phyloP scores from a whole-genome alignment of 2,797 vertebrate species.

The Xenopus petersii region DNA sequence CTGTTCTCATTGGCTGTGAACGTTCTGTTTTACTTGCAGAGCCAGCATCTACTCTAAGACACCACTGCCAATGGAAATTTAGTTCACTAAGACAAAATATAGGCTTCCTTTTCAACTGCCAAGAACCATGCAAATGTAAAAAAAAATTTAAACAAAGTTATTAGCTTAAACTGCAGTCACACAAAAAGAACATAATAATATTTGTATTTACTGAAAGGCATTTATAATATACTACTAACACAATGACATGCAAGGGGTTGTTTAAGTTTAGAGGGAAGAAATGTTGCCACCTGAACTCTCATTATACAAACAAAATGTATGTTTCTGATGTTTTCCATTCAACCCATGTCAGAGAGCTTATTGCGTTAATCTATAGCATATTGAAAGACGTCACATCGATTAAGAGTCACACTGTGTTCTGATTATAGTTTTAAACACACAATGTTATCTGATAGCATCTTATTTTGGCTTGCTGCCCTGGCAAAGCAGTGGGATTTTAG shows the following conservation, averaged over 20 bases:
- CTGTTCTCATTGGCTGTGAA: conserved; percentile 58
- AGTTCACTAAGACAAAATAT: conserved; percentile 26
- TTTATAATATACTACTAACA: no score
- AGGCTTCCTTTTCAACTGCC: conserved; percentile 40
- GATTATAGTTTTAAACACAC: conserved; percentile 52
- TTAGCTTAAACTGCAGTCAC: no score
- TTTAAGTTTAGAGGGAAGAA: no score
- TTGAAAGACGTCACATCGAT: conserved; percentile 1
- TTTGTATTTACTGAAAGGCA: no score
- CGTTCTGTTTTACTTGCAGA: conserved; percentile 52
- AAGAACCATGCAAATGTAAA: conserved; percentile 41
- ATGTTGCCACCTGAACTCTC: no score
- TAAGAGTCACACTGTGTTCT: conserved; percentile 45
- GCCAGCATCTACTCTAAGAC: conserved; percentile 51
- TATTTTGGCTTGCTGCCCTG: conserved; percentile 53
- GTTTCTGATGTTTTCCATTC: no score
- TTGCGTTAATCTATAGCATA: not conserved
- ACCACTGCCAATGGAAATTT: conserved; percentile 54
- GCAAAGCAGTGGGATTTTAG: conserved; percentile 56
- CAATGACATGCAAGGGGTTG: no score
- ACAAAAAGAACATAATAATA: no score
- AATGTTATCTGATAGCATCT: conserved; percentile 54
- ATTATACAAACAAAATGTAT: no score
- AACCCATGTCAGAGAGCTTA: not conserved
- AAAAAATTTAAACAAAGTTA: not conserved